Conservation (phyloP, 2,797 vertebrate genomes). For the Potorous gilbertii region DNA sequence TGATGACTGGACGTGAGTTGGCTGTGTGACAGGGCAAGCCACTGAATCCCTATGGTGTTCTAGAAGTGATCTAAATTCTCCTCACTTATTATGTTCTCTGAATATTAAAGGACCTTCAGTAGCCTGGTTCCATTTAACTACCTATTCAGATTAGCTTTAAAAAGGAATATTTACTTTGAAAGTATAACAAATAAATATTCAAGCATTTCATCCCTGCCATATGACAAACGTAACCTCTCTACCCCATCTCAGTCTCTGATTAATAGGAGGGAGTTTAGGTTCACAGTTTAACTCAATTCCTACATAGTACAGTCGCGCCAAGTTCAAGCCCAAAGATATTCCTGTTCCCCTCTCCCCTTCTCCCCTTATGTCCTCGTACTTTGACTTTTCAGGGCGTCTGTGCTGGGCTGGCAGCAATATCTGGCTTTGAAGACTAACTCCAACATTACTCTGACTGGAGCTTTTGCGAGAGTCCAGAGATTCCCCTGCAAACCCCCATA, state of each 20-base stretch:
- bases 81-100: neutral
- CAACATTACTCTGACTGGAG: neutral
- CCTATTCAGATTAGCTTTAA: neutral
- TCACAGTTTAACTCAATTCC: neutral
- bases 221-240: neutral
- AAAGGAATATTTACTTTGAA: neutral
- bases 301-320: neutral
- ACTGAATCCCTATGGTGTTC: neutral
- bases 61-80: neutral
- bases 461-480: neutral
- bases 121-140: neutral
- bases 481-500: no score
- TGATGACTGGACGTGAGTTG: neutral
- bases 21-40: neutral
- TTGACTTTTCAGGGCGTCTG: neutral
- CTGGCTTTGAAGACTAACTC: neutral
- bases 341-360: neutral
- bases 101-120: neutral
- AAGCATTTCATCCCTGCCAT: neutral
- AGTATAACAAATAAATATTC: neutral
- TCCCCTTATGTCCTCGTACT: neutral
- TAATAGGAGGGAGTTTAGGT: neutral
- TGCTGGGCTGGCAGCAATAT: neutral
- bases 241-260: neutral
- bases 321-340: neutral